phyloP scores from a whole-genome alignment of 2,113 vertebrate species.

The Epinephelus cyanopodus region DNA sequence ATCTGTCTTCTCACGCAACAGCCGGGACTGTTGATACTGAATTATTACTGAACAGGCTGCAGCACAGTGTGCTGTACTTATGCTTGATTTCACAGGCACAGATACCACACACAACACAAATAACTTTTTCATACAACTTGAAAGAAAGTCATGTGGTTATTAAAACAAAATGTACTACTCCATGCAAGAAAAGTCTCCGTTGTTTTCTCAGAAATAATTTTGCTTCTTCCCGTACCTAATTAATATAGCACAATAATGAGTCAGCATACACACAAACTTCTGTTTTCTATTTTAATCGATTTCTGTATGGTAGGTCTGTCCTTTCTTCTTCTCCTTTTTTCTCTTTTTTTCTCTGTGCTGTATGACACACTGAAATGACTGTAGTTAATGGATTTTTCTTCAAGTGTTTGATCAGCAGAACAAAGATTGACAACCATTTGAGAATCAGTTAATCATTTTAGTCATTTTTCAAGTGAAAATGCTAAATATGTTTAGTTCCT shows the following conservation, averaged over 20 bases:
- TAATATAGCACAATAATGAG: neutral
- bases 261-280: neutral
- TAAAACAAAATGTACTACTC: neutral
- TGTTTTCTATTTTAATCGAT: constrained; percentile 6
- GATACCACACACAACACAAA: neutral
- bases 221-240: neutral
- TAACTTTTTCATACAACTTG: neutral
- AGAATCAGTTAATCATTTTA: neutral
- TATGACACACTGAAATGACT: too few relatives aligned
- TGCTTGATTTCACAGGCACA: constrained; percentile 10
- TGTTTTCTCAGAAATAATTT: neutral
- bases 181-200: neutral
- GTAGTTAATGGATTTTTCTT: too few relatives aligned
- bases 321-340: neutral
- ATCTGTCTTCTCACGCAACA: constrained; percentile 55
- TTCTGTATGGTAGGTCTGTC: neutral
- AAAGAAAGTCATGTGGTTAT: neutral
- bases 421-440: neutral
- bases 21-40: constrained; percentile 10
- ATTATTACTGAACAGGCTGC: constrained; percentile 26
- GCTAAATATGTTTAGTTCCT: neutral
- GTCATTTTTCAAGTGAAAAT: too few relatives aligned
- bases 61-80: neutral
- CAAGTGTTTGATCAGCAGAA: neutral
- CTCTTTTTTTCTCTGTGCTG: too few relatives aligned